Conservation (phyloP, 2,797 vertebrate genomes). For the Phalanger gymnotis region DNA sequence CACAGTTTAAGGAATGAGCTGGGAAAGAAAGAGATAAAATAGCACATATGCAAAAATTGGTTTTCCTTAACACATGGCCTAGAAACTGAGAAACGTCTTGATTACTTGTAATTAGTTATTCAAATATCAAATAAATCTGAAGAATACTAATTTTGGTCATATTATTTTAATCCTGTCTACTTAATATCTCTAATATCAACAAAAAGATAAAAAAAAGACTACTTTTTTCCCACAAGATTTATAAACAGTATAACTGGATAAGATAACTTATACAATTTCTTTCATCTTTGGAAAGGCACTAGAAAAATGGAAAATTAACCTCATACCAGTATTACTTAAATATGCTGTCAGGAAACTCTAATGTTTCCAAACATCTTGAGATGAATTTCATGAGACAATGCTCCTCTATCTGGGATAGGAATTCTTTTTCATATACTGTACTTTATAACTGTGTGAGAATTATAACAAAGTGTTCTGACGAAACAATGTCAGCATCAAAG, state of each 20-base stretch:
- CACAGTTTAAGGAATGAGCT: background rate
- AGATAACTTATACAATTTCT: conserved; percentile 67
- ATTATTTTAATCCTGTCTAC: conserved; percentile 50
- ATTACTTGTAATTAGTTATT: conserved; percentile 39
- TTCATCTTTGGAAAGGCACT: conserved; percentile 84
- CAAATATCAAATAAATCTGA: background rate
- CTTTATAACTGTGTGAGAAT: conserved; percentile 77
- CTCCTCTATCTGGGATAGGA: conserved; percentile 79
- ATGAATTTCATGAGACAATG: conserved; percentile 80
- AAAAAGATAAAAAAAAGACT: conserved; percentile 70
- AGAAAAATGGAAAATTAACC: conserved; percentile 85
- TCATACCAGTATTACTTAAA: conserved; percentile 86
- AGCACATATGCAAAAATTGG: background rate
- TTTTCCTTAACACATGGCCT: background rate
- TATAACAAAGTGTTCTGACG: conserved; percentile 81
- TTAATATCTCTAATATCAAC: conserved; percentile 69
- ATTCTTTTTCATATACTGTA: conserved; percentile 79
- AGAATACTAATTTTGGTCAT: fast-evolving
- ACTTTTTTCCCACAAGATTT: conserved; percentile 79
- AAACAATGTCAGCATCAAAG: conserved; percentile 79
- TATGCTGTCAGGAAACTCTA: conserved; percentile 85
- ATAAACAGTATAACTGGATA: conserved; percentile 29
- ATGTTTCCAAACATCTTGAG: conserved; percentile 87
- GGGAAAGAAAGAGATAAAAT: conserved; percentile 3
- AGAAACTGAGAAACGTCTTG: conserved; percentile 38